Evolutionary conservation across 2,113 vertebrate genomes (phyloP).

Genomic region (Madoqua kirkii): DNA sequence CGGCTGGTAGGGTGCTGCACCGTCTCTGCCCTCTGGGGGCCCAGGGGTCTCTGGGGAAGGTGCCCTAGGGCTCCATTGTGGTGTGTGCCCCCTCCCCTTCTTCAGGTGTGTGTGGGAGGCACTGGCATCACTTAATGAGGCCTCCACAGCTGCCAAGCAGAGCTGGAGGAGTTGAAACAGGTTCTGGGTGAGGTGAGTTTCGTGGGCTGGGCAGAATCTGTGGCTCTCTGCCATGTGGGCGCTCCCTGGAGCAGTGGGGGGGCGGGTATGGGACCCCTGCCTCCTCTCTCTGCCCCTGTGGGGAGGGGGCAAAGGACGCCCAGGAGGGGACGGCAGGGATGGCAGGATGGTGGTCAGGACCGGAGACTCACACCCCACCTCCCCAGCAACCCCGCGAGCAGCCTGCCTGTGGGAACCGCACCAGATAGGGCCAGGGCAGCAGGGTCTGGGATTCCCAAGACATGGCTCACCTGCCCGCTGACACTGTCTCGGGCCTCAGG

Average conservation of each 20-base stretch:
- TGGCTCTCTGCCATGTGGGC: constrained; percentile 78
- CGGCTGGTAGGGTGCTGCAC: background rate
- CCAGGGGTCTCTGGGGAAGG: background rate
- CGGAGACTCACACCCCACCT: background rate
- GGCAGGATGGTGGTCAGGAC: background rate
- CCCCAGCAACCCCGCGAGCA: accelerated
- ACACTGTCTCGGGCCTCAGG: background rate
- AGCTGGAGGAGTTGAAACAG: constrained; percentile 87
- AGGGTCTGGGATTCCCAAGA: background rate
- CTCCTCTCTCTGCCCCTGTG: background rate
- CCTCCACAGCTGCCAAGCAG: constrained; percentile 80
- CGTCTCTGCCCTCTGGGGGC: background rate
- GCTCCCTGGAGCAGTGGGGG: constrained; percentile 28
- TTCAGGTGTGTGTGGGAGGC: constrained; percentile 80
- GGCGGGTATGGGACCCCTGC: constrained; percentile 12
- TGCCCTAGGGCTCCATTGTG: background rate
- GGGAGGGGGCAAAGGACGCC: background rate
- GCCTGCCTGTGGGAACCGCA: background rate
- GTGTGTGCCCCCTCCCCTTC: constrained; percentile 72
- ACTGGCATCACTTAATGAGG: constrained; percentile 82
- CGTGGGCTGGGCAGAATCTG: constrained; percentile 81
- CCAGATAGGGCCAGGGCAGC: accelerated
- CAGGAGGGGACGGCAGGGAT: background rate
- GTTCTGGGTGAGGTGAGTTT: constrained; percentile 90
- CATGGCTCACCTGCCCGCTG: background rate